These are phyloP conservation scores for Ennomos fuscantarius DNA, from an alignment of 2,888 invertebrate species.

Conservation along the genomic window DNA sequence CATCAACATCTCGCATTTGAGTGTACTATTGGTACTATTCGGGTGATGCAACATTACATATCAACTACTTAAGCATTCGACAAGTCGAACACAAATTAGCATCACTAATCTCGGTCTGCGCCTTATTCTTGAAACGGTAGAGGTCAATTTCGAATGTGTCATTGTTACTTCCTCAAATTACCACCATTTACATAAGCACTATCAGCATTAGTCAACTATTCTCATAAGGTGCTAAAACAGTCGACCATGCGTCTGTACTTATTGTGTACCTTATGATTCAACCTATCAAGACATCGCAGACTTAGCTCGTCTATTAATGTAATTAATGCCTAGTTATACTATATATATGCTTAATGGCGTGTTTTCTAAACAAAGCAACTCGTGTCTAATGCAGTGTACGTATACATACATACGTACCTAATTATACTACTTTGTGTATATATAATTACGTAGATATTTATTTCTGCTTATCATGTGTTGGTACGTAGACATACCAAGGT, in stretches of 20 bases:
- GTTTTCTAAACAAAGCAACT: conserved; percentile 5
- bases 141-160: too few species aligned
- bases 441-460: too few species aligned
- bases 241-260: neutral
- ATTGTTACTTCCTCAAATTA: neutral
- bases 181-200: neutral
- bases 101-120: too few species aligned
- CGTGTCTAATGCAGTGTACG: too few species aligned
- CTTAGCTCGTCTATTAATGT: conserved; percentile 5
- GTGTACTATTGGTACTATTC: too few species aligned
- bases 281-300: neutral
- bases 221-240: conserved; percentile 9
- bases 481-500: conserved; percentile 1
- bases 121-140: too few species aligned
- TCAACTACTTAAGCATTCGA: too few species aligned
- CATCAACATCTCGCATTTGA: too few species aligned
- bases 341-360: neutral
- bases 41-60: too few species aligned
- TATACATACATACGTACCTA: too few species aligned
- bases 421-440: neutral
- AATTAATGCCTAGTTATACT: neutral
- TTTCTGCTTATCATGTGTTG: too few species aligned
- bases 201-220: conserved; percentile 12
- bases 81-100: too few species aligned
- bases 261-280: conserved; percentile 14